Percentiles rank a stretch among this genome's conserved stretches.
Conservation (phyloP, 1,140 invertebrate genomes). For the Wasmannia auropunctata region DNA sequence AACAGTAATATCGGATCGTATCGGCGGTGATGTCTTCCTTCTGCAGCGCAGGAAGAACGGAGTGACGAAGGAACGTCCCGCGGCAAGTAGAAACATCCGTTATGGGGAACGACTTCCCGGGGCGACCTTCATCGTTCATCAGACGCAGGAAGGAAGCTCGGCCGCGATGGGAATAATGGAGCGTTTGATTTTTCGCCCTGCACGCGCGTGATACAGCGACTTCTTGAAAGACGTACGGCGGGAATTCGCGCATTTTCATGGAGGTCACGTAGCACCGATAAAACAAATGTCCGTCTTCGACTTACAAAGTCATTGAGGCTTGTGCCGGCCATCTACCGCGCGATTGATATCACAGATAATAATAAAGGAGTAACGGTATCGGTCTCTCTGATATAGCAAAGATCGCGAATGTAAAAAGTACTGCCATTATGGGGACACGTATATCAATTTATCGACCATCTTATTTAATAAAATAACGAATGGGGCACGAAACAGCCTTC, state of each 20-base stretch:
- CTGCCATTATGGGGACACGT: not conserved
- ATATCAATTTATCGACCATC: not conserved
- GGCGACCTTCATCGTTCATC: slow-evolving; percentile 47
- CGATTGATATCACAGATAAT: slow-evolving; percentile 26
- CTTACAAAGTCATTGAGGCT: not conserved
- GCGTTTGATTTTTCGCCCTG: slow-evolving; percentile 32
- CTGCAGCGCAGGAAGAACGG: slow-evolving; percentile 17
- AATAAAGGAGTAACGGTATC: slow-evolving; percentile 13
- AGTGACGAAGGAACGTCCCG: slow-evolving; percentile 44
- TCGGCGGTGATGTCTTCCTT: slow-evolving; percentile 52
- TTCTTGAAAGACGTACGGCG: not conserved
- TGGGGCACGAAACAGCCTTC: not conserved
- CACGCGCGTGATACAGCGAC: slow-evolving; percentile 20
- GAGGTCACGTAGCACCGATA: slow-evolving; percentile 48
- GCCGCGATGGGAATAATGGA: slow-evolving; percentile 50
- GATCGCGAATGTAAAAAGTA: not conserved
- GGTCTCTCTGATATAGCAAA: not conserved
- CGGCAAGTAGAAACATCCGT: slow-evolving; percentile 52
- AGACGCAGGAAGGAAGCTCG: slow-evolving; percentile 43
- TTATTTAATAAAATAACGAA: not conserved
- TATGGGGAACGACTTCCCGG: slow-evolving; percentile 48
- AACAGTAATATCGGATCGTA: slow-evolving; percentile 52
- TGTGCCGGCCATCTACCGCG: not conserved
- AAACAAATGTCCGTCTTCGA: slow-evolving; percentile 45
- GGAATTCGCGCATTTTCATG: slow-evolving; percentile 31